A percentile compares a stretch with the other conserved stretches of the same genome.
phyloP scores from a whole-genome alignment of 2,113 vertebrate genomes.

The Ictalurus punctatus region DNA sequence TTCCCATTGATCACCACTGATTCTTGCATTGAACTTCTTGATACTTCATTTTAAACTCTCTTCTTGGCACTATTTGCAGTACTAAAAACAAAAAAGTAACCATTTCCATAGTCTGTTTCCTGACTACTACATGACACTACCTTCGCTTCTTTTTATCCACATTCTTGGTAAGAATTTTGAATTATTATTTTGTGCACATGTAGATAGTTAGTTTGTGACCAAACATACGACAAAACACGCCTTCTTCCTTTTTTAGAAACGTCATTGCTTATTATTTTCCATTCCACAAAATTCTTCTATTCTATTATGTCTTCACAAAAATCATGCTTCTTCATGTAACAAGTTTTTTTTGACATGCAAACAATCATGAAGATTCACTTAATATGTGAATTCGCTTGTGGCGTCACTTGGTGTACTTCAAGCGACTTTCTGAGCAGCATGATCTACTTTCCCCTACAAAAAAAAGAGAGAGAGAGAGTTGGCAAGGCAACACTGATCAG shows the following conservation, averaged over 20 bases:
- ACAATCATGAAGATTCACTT: not conserved
- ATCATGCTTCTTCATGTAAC: not conserved
- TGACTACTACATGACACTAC: not conserved
- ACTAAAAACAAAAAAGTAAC: not conserved
- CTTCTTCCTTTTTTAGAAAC: not conserved
- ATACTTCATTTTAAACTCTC: not conserved
- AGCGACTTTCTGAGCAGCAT: not conserved
- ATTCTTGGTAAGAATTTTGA: not conserved
- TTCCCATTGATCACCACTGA: not conserved
- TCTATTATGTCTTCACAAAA: not conserved
- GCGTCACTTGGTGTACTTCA: not conserved
- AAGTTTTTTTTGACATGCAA: not conserved
- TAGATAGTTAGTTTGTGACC: not conserved
- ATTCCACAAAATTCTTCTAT: not conserved
- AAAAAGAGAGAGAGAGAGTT: not conserved
- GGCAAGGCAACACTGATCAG: not conserved
- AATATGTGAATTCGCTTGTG: not conserved
- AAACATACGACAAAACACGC: not conserved
- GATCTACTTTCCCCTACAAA: not conserved
- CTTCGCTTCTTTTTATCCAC: not conserved
- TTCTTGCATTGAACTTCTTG: not conserved
- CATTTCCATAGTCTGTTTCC: not conserved
- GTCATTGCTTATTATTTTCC: no score
- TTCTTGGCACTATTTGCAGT: not conserved
- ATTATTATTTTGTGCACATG: not conserved